These are phyloP conservation scores for human DNA, from an alignment of 2,113 vertebrate genomes.

Conservation along the genomic window GRCh38 chr4:86287501-86288000, in stretches of 20 bases:
- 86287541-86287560: neutral
- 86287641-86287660: neutral
- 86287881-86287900: neutral
- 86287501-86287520: neutral
- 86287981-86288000: neutral
- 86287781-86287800: neutral
- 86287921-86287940: neutral
- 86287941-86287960: neutral
- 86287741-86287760: neutral
- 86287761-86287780: neutral
- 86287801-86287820: neutral
- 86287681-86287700: neutral
- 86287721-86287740: neutral
- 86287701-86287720: neutral
- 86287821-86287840: neutral
- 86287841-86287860: neutral
- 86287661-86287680: neutral
- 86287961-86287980: neutral
- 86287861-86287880: neutral
- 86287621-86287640: conserved; percentile 29
- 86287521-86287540: neutral
- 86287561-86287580: neutral
- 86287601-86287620: neutral
- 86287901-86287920: neutral
- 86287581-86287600: neutral